Percentiles rank a stretch among this genome's conserved stretches.
Conservation (phyloP, 2,113 vertebrate genomes). For the Pholis gunnellus region DNA sequence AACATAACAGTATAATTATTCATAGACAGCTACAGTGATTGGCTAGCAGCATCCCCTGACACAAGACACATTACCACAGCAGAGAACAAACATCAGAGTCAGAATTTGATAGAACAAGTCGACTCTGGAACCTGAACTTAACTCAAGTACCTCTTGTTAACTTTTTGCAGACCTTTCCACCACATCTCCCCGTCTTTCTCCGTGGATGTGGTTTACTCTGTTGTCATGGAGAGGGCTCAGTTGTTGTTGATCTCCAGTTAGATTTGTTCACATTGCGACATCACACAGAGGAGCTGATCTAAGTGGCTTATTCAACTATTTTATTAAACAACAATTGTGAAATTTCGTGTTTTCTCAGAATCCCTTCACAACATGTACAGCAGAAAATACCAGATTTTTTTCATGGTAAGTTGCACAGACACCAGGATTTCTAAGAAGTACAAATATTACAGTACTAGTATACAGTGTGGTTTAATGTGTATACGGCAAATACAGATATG, state of each 20-base stretch:
- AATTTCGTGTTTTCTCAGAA: neutral
- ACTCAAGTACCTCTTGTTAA: neutral
- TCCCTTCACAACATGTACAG: neutral
- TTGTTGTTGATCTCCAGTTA: conserved; percentile 7
- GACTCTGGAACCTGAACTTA: neutral
- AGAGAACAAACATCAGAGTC: neutral
- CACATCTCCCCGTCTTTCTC: neutral
- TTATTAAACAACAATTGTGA: neutral
- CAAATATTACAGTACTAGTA: neutral
- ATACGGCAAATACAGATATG: neutral
- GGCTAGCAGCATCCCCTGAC: neutral
- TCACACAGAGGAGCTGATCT: neutral
- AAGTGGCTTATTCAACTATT: neutral
- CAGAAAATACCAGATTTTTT: neutral
- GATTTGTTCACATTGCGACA: neutral
- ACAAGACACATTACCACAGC: neutral
- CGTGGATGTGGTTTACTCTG: neutral
- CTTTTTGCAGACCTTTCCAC: neutral
- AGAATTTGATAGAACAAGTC: neutral
- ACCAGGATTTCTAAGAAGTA: neutral
- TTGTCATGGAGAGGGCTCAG: neutral
- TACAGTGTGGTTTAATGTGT: neutral
- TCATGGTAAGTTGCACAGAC: neutral
- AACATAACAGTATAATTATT: neutral
- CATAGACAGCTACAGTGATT: neutral